A percentile compares a stretch with the other conserved stretches of the same genome.
Conservation (phyloP, 2,797 vertebrate species). For the Gallinago nigripennis region DNA sequence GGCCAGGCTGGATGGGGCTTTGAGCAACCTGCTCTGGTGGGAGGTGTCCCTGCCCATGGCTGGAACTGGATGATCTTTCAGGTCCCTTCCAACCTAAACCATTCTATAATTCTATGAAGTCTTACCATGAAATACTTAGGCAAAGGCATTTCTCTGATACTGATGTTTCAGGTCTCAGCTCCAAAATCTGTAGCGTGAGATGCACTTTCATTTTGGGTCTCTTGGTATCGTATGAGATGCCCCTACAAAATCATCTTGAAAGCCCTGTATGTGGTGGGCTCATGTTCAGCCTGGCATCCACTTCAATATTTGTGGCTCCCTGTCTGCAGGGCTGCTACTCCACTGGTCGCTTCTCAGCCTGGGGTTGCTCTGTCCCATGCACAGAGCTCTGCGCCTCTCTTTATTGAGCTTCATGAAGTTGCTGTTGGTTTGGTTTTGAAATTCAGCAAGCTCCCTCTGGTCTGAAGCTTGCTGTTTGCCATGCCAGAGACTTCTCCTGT, state of each 20-base stretch:
- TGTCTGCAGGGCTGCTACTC: rapidly evolving
- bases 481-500: not conserved
- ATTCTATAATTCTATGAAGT: not conserved
- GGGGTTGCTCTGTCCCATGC: not conserved
- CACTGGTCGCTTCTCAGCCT: not conserved
- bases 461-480: not conserved
- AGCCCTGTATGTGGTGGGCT: rapidly evolving
- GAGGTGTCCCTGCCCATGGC: not conserved
- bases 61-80: not conserved
- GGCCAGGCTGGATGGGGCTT: not conserved
- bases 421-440: not conserved
- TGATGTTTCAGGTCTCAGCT: not conserved
- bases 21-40: not conserved
- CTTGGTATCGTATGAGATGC: not conserved
- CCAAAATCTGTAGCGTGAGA: not conserved
- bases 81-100: not conserved
- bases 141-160: not conserved
- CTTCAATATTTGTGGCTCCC: not conserved
- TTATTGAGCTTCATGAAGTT: not conserved
- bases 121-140: not conserved
- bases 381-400: not conserved
- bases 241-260: not conserved
- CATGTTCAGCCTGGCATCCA: rapidly evolving
- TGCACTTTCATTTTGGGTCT: not conserved
- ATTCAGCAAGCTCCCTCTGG: not conserved